Base-by-base conservation (phyloP, 2,113 vertebrate genomes). In the Pongo pygmaeus region DNA sequence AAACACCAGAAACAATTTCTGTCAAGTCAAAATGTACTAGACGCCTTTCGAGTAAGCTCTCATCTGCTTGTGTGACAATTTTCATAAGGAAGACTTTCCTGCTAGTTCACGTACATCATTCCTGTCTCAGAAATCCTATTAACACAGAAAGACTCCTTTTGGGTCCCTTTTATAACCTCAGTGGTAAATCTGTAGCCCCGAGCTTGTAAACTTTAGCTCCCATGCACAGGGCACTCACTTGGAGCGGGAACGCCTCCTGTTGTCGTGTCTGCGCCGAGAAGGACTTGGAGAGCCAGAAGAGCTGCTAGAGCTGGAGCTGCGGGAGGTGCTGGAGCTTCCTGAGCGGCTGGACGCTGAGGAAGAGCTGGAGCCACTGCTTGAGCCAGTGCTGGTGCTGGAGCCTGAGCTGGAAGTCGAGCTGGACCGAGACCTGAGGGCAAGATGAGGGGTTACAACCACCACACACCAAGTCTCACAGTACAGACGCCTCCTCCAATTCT, bases 291-390 rank as follows among this genome's bases (percentile, higher is more conserved):
- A 99, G 17, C 99, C 99, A 0, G 99, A 99, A n/a, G 99, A 99
- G 93, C 99, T 99, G 96, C 99, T 99, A 22, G 99, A 99, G 72
- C 99, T 99, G 70, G 99, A 99, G 80, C 99, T 99, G 1, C 99
- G 99, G 0, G 99, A 99, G 8, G 99, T 99, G 98, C 99, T 99
- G 12, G 99, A 99, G 43, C 99, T 99, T 18, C 99, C 99, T 0
- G 99, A 99, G 86, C 99, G 99, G 98, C 99, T 99, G 0, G 99
- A 99, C 0, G 99, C 99, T 11, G 99, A 99, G 0, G 99, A 99
- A 1, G 99, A 99, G 97, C 99, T 99, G 35, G 99, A 99, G 40
- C 99, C 99, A 17, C 99, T 99, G 97, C 99, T 99, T 23, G 99
- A 99, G 69, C 99, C 99, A 0, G 99, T 99, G 98, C 99, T 99